phyloP scores from a whole-genome alignment of 2,113 vertebrate species.

The Chunga burmeisteri region DNA sequence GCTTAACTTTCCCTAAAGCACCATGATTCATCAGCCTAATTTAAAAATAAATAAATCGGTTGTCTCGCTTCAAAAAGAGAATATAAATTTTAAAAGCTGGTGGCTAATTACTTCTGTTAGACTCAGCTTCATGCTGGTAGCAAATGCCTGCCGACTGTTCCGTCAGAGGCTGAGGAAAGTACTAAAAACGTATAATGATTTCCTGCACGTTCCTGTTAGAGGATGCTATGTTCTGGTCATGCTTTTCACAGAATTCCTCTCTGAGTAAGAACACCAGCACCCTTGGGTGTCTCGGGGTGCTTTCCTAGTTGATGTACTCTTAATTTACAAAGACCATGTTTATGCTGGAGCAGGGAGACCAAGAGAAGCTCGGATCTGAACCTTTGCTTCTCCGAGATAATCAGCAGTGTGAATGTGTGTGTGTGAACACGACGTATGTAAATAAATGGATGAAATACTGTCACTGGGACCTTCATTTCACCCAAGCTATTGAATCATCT shows the following conservation, averaged over 20 bases:
- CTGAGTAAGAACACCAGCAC: not conserved
- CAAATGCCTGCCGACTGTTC: not conserved
- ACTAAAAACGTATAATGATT: not conserved
- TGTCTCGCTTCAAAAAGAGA: not conserved
- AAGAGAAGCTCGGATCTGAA: not conserved
- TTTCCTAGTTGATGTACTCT: not conserved
- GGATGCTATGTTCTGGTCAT: not conserved
- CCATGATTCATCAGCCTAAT: not conserved
- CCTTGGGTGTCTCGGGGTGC: not conserved
- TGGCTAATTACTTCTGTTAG: slow-evolving; percentile 8
- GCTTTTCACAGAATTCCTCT: not conserved
- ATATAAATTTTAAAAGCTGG: not conserved
- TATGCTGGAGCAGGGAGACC: not conserved
- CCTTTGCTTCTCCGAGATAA: not conserved
- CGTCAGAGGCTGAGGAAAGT: not conserved
- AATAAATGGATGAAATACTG: slow-evolving; percentile 24
- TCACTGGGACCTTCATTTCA: slow-evolving; percentile 47
- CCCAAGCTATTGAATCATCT: slow-evolving; percentile 44
- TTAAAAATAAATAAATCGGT: not conserved
- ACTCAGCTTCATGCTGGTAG: not conserved
- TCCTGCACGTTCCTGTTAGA: not conserved
- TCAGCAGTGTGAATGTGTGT: not conserved
- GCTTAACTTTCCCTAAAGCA: not conserved
- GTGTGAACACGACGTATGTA: not conserved
- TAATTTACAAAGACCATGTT: not conserved